Conservation (phyloP, 2,888 invertebrate species). For the Drosophila anceps region DNA sequence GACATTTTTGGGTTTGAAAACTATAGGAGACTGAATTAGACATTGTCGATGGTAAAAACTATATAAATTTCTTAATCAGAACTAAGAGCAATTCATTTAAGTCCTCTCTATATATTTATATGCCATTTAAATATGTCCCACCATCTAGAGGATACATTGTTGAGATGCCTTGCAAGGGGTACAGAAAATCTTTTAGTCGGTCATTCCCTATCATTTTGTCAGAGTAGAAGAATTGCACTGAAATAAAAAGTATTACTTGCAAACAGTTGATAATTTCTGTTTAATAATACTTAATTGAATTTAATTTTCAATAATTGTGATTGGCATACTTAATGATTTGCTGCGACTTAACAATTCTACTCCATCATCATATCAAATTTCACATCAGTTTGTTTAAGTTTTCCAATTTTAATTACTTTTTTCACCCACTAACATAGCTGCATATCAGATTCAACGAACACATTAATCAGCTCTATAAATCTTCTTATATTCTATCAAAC, state of each 20-base stretch:
- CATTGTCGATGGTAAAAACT: neutral
- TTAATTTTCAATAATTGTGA: slow-evolving; percentile 2
- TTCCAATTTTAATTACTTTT: neutral
- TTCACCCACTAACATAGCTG: neutral
- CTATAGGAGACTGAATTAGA: neutral
- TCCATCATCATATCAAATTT: neutral
- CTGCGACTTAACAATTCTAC: neutral
- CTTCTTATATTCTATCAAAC: neutral
- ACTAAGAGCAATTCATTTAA: neutral
- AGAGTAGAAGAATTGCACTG: neutral
- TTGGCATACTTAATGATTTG: neutral
- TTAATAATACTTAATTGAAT: slow-evolving; percentile 7
- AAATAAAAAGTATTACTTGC: neutral
- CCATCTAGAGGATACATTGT: too few relatives aligned
- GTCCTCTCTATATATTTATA: neutral
- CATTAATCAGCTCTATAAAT: neutral
- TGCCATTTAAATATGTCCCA: too few relatives aligned
- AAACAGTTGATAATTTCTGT: neutral
- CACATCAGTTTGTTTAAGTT: neutral
- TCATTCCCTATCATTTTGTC: neutral
- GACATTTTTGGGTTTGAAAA: neutral
- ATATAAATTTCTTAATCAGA: neutral
- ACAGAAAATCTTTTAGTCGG: neutral
- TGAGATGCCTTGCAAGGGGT: too few relatives aligned
- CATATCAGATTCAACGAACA: neutral